phyloP scores from a whole-genome alignment of 2,888 invertebrate genomes.

The Aphodius sticticus region DNA sequence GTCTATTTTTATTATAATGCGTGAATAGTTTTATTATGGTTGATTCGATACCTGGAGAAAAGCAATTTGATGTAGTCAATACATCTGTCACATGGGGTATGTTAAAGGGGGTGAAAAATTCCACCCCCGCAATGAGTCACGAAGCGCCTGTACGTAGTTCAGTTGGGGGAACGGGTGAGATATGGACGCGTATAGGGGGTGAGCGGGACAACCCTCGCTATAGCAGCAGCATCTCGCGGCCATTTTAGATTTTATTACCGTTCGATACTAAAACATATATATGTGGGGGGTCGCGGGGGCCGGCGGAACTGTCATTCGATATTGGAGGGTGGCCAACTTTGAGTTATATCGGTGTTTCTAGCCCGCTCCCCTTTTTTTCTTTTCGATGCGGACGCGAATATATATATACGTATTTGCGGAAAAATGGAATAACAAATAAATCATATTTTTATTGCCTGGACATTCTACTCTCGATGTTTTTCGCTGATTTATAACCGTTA shows the following conservation, averaged over 20 bases:
- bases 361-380: slow-evolving; percentile 21
- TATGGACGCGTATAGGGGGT: slow-evolving; percentile 39
- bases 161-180: slow-evolving; percentile 25
- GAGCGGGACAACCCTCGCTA: slow-evolving; percentile 49
- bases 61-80: slow-evolving; percentile 44
- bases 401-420: slow-evolving; percentile 11
- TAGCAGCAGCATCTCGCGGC: slow-evolving; percentile 51
- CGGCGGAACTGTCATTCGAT: slow-evolving; percentile 40
- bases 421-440: slow-evolving; percentile 45
- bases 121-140: slow-evolving; percentile 49
- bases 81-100: slow-evolving; percentile 45
- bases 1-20: neutral
- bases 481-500: slow-evolving; percentile 35
- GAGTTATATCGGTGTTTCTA: slow-evolving; percentile 36
- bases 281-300: slow-evolving; percentile 41
- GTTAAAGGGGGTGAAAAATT: slow-evolving; percentile 37
- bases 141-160: slow-evolving; percentile 30
- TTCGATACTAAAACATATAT: slow-evolving; percentile 61
- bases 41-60: neutral
- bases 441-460: slow-evolving; percentile 41
- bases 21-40: neutral
- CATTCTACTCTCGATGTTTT: slow-evolving; percentile 33
- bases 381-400: slow-evolving; percentile 14
- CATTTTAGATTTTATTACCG: slow-evolving; percentile 62
- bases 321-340: slow-evolving; percentile 46